Conservation (phyloP, 1,140 invertebrate genomes). For the Drosophila subobscura region DNA sequence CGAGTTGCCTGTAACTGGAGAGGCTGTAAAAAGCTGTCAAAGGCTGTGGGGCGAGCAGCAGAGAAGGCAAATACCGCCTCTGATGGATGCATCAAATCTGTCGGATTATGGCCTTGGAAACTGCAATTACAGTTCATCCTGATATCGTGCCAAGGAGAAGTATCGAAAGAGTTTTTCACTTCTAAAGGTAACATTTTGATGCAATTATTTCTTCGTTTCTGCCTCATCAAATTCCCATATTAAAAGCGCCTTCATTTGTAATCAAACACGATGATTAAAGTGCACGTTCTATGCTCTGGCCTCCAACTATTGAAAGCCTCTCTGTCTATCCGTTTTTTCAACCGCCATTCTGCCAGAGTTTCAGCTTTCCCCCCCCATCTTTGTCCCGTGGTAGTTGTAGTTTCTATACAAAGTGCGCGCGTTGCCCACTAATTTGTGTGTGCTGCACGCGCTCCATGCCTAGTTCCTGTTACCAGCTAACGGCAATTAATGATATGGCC, state of each 20-base stretch:
- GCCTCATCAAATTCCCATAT: no score
- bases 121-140: constrained; percentile 44
- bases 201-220: no score
- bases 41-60: neutral
- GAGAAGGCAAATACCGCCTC: neutral
- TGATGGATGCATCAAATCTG: constrained; percentile 47
- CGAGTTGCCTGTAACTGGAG: constrained; percentile 34
- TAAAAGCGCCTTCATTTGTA: no score
- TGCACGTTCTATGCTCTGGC: no score
- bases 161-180: no score
- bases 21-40: constrained; percentile 10
- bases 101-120: constrained; percentile 39
- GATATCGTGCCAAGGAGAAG: constrained; percentile 4
- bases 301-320: no score
- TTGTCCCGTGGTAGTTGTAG: neutral
- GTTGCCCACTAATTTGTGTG: constrained; percentile 63
- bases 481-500: constrained; percentile 81
- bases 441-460: constrained; percentile 47
- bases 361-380: neutral
- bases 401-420: constrained; percentile 9
- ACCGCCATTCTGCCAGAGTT: no score
- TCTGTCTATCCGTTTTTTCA: no score
- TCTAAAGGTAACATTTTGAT: no score
- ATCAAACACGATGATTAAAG: no score
- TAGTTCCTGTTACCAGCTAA: constrained; percentile 51